A percentile compares a stretch with the other conserved stretches of the same genome.
These are phyloP conservation scores for Zophobas atratus DNA, from an alignment of 1,140 invertebrate species.

Conservation along the genomic window DNA sequence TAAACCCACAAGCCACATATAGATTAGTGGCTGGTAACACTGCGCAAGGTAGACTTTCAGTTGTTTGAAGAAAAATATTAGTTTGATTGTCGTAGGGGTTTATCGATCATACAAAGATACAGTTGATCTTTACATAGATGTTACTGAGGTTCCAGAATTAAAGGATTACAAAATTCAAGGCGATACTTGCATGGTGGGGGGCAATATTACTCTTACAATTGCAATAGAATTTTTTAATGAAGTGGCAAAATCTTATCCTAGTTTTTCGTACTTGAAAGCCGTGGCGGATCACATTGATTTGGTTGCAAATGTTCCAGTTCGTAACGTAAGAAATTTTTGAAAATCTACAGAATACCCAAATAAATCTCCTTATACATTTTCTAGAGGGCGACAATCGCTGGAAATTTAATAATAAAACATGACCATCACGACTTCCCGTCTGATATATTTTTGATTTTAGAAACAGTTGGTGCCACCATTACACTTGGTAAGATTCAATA, in stretches of 20 bases:
- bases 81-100: slow-evolving; percentile 70
- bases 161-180: slow-evolving; percentile 70
- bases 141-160: slow-evolving; percentile 79
- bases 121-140: slow-evolving; percentile 77
- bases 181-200: slow-evolving; percentile 74
- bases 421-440: slow-evolving; percentile 83
- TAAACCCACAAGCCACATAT: slow-evolving; percentile 67
- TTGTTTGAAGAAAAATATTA: slow-evolving; percentile 42
- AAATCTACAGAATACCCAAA: not conserved
- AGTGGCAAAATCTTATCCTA: slow-evolving; percentile 56
- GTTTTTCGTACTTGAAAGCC: slow-evolving; percentile 72
- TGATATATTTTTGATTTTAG: slow-evolving; percentile 83
- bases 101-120: slow-evolving; percentile 70
- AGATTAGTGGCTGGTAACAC: slow-evolving; percentile 79
- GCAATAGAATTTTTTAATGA: slow-evolving; percentile 76
- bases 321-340: slow-evolving; percentile 71
- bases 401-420: slow-evolving; percentile 87
- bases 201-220: slow-evolving; percentile 76
- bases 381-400: slow-evolving; percentile 82
- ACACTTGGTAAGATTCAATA: slow-evolving; percentile 80
- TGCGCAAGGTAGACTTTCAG: slow-evolving; percentile 72
- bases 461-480: slow-evolving; percentile 78
- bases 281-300: slow-evolving; percentile 77
- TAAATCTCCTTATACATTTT: slow-evolving; percentile 55
- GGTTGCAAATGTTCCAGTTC: slow-evolving; percentile 77